phyloP scores from a whole-genome alignment of 1,140 invertebrate species.

The Trissolcus basalis region DNA sequence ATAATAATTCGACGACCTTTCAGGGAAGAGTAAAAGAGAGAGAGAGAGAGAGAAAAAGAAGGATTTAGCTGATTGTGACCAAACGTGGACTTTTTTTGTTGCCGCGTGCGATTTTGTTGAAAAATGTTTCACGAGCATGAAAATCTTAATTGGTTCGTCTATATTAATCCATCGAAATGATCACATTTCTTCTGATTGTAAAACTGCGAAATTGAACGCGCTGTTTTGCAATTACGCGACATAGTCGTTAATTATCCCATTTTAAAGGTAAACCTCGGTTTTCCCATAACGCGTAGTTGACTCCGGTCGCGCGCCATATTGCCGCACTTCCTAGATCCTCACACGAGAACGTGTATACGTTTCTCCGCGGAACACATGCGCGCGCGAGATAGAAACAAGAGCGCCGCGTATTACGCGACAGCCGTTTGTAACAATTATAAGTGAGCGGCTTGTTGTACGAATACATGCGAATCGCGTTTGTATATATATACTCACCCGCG shows the following conservation, averaged over 20 bases:
- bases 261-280: conserved; percentile 33
- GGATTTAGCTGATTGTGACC: too few relatives aligned
- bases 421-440: conserved; percentile 55
- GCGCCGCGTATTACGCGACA: conserved; percentile 53
- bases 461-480: conserved; percentile 2
- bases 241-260: conserved; percentile 47
- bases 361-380: conserved; percentile 41
- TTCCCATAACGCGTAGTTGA: conserved; percentile 50
- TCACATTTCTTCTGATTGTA: conserved; percentile 34
- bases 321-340: conserved; percentile 55
- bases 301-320: conserved; percentile 45
- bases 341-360: conserved; percentile 40
- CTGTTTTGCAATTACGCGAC: conserved; percentile 38
- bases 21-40: too few relatives aligned
- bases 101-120: neutral
- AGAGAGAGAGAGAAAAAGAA: too few relatives aligned
- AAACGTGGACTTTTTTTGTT: too few relatives aligned
- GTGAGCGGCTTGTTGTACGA: conserved; percentile 50
- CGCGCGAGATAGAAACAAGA: conserved; percentile 39
- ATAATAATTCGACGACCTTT: too few relatives aligned
- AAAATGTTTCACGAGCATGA: neutral
- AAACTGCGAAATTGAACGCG: conserved; percentile 36
- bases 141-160: conserved; percentile 21
- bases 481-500: conserved; percentile 5
- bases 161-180: conserved; percentile 35